Conservation (phyloP, 1,140 invertebrate species). For the Papilio glaucus region DNA sequence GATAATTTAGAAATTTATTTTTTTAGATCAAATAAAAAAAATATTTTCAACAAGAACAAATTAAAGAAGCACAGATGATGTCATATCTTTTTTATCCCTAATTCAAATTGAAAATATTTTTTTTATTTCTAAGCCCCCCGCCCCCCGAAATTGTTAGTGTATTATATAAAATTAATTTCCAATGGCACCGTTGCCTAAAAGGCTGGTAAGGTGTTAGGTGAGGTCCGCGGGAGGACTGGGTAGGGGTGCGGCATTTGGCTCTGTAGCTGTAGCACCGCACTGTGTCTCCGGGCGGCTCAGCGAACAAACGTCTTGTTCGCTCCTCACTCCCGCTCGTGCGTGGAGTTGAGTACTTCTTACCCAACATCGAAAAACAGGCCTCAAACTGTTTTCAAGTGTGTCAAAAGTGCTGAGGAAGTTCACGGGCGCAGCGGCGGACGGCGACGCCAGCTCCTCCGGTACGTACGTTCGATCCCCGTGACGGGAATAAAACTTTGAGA, state of each 20-base stretch:
- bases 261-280: conserved; percentile 46
- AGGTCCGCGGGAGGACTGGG: conserved; percentile 48
- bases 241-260: conserved; percentile 45
- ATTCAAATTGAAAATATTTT: background rate
- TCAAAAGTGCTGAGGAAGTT: conserved; percentile 65
- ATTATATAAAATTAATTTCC: conserved; percentile 19
- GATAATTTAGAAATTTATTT: background rate
- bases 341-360: conserved; percentile 50
- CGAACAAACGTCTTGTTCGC: conserved; percentile 32
- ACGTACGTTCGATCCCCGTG: conserved; percentile 50
- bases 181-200: conserved; percentile 21
- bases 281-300: conserved; percentile 55
- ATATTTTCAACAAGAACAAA: background rate
- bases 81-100: background rate
- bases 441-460: conserved; percentile 58
- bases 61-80: background rate
- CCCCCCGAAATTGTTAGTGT: background rate
- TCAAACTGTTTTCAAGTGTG: conserved; percentile 70
- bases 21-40: background rate
- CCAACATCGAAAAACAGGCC: conserved; percentile 55
- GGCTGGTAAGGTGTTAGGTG: conserved; percentile 44
- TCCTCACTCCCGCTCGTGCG: conserved; percentile 40
- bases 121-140: background rate
- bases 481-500: conserved; percentile 63
- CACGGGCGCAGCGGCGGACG: conserved; percentile 51